Evolutionary conservation across 2,113 vertebrate genomes (phyloP), one percentile per base, ranked within the genome.

Genomic region (Coracopsis vasa): DNA sequence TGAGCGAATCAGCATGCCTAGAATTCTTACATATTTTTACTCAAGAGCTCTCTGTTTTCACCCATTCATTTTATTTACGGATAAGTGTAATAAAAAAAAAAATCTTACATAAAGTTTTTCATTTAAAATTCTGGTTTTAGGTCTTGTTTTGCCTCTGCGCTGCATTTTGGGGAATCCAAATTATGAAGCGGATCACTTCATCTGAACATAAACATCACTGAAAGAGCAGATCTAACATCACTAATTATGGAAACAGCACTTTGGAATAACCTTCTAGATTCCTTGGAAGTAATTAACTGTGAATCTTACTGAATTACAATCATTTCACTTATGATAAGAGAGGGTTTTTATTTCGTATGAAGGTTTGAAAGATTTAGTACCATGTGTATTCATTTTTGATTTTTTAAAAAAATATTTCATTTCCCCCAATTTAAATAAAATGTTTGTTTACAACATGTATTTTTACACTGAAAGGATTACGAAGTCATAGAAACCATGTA

Each of bases 121-220:
- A 58, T 72, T 94, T 58, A 71, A 56, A 94, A 72, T 91, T 92
- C 64, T 95, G 56, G 95, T 81, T 97, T 37, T 91, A 99, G 99
- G 97, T 98, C 67, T 98, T 99, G 97, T 98, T 99, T 97, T 97
- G 96, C 56, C 90, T 99, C 97, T 98, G 97, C 29, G 86, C 98
- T 97, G 98, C 98, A 77, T 99, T 98, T 96, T 99, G 99, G 99
- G 98, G 96, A 82, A 80, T 98, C 88, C 98, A 98, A 95, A 96
- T 95, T 67, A 50, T 98, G 96, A 98, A 96, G 51, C 93, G 80
- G 96, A 97, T 98, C 60, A 65, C 92, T 73, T 77, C 84, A 61
- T 86, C 92, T 79, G 94, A 97, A 96, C 98, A 90, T 50, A 98
- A 98, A 92, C 65, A 42, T 15, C 74, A 95, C 79, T 99, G 96